These are phyloP conservation scores for Merops nubicus DNA, from an alignment of 2,113 vertebrate genomes.

Conservation along the genomic window DNA sequence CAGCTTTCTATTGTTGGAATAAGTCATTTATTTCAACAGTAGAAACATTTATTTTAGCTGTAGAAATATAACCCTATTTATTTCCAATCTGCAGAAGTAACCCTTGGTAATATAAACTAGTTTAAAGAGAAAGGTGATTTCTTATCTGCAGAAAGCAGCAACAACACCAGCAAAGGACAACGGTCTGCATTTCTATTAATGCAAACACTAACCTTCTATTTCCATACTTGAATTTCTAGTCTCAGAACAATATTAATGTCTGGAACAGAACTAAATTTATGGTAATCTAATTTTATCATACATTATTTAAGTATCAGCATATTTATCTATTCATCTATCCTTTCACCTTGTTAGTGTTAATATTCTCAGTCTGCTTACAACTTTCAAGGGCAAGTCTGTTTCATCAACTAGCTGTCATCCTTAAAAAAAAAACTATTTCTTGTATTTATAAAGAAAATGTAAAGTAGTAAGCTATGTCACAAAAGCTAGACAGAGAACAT, in stretches of 20 bases:
- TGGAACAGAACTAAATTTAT: conserved; percentile 26
- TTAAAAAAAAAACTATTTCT: not conserved
- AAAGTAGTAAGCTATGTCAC: not conserved
- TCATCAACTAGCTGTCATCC: conserved; percentile 35
- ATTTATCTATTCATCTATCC: not conserved
- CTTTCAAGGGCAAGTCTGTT: conserved; percentile 33
- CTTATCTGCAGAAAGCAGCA: conserved; percentile 59
- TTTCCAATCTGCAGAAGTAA: conserved; percentile 41
- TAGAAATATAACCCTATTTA: conserved; percentile 63
- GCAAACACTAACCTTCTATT: not conserved
- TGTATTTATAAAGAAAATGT: not conserved
- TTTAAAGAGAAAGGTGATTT: conserved; percentile 23
- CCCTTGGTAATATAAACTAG: not conserved
- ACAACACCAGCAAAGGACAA: conserved; percentile 24
- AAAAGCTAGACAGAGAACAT: not conserved
- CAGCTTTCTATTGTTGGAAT: conserved; percentile 29
- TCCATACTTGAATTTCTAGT: conserved; percentile 11
- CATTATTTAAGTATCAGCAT: not conserved
- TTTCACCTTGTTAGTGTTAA: conserved; percentile 12
- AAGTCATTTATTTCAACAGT: conserved; percentile 40
- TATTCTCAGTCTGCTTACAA: conserved; percentile 5
- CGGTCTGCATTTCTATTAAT: conserved; percentile 22
- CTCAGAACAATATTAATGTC: not conserved
- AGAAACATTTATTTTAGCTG: conserved; percentile 52
- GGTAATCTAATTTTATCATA: not conserved